phyloP scores from a whole-genome alignment of 1,140 invertebrate species.

The Tribolium castaneum region DNA sequence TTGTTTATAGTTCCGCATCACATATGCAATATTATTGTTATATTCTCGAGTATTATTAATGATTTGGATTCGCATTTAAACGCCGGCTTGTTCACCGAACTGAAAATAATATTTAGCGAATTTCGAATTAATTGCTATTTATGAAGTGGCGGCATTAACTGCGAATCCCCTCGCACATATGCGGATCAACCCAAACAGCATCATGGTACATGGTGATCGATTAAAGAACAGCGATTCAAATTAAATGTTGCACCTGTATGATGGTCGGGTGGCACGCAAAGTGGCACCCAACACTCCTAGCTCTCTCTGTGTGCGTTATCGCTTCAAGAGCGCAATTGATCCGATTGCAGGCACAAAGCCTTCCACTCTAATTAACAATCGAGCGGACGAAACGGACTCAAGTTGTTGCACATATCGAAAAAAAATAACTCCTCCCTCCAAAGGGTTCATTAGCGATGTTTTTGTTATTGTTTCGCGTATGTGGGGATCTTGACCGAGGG shows the following conservation, averaged over 20 bases:
- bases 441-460: not conserved
- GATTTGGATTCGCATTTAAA: not conserved
- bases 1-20: not conserved
- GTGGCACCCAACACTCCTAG: not conserved
- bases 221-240: not conserved
- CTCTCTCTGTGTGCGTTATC: not conserved
- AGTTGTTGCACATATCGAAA: too few relatives aligned
- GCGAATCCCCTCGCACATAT: not conserved
- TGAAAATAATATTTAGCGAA: slow-evolving; percentile 13
- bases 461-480: not conserved
- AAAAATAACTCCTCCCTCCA: not conserved
- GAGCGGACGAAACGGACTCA: not conserved
- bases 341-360: slow-evolving; percentile 3
- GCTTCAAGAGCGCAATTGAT: slow-evolving; percentile 9
- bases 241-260: slow-evolving; percentile 3
- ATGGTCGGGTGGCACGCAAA: not conserved
- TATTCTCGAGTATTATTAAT: not conserved
- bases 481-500: not conserved
- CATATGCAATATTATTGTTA: not conserved
- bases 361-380: not conserved
- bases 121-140: slow-evolving; percentile 8
- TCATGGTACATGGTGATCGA: not conserved
- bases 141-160: slow-evolving; percentile 1
- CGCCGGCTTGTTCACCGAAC: not conserved
- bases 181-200: not conserved